A percentile compares a stretch with the other conserved stretches of the same genome.
Conservation (phyloP, 2,888 invertebrate species). For the Ophraella communa region DNA sequence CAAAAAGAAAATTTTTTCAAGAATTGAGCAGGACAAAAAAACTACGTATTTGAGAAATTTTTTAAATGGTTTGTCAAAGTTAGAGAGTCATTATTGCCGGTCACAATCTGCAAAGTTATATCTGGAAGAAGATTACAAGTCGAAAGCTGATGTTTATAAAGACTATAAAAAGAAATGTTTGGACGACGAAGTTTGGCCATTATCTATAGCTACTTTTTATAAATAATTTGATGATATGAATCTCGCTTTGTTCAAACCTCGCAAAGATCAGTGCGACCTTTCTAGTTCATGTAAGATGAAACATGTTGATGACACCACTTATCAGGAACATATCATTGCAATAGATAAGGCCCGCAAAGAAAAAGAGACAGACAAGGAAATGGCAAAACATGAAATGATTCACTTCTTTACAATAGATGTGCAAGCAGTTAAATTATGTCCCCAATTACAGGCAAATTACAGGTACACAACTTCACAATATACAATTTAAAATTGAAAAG, state of each 20-base stretch:
- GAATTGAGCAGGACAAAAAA: no score
- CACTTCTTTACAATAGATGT: conserved; percentile 23
- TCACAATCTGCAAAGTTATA: conserved; percentile 18
- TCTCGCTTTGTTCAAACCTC: not conserved
- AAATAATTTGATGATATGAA: no score
- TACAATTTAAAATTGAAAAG: no score
- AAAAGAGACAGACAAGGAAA: conserved; percentile 26
- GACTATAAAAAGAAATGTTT: conserved; percentile 16
- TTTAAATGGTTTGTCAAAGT: conserved; percentile 13
- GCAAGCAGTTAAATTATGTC: no score
- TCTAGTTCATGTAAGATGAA: no score
- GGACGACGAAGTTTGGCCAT: conserved; percentile 11
- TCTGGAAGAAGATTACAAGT: conserved; percentile 25
- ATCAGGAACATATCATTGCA: conserved; percentile 24
- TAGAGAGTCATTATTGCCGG: conserved; percentile 28
- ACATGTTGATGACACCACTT: conserved; percentile 1
- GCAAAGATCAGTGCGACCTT: no score
- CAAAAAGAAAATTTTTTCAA: no score
- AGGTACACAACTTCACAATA: no score
- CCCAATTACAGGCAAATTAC: no score
- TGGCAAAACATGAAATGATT: conserved; percentile 18
- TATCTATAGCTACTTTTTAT: conserved; percentile 18
- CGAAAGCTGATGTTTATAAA: no score
- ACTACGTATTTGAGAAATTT: conserved; percentile 9
- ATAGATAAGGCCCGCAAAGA: conserved; percentile 29